These are phyloP conservation scores for Alligator mississippiensis DNA, from an alignment of 2,113 vertebrate genomes.

Conservation along the genomic window DNA sequence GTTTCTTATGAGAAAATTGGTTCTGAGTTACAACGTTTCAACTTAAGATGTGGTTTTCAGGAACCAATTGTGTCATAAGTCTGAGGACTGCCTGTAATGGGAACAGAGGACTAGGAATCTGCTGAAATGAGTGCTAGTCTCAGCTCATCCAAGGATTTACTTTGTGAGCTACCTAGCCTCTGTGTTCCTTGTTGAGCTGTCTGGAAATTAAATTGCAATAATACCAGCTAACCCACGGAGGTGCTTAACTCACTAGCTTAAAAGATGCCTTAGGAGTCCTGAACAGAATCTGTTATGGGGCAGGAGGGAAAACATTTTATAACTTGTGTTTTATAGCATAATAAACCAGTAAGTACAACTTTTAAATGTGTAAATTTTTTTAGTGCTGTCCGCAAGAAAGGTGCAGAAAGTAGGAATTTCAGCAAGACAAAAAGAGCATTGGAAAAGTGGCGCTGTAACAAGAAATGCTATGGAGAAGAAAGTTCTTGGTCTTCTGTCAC, in stretches of 20 bases:
- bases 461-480: neutral
- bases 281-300: neutral
- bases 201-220: neutral
- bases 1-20: no score
- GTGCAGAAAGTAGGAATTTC: neutral
- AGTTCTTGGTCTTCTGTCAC: neutral
- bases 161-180: neutral
- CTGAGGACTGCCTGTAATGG: neutral
- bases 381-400: neutral
- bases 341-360: neutral
- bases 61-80: no score
- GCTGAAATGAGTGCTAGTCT: neutral
- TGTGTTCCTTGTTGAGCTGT: slow-evolving; percentile 1
- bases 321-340: neutral
- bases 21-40: no score
- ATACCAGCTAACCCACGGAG: neutral
- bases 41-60: no score
- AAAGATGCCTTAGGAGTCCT: neutral
- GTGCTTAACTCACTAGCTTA: neutral
- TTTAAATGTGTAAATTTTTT: neutral
- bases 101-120: neutral
- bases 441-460: neutral
- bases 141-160: neutral
- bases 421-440: neutral
- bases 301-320: neutral